Percentiles rank a stretch among this genome's conserved stretches.
These are phyloP conservation scores for Parelbella ahira DNA, from an alignment of 2,888 invertebrate species.

Conservation along the genomic window DNA sequence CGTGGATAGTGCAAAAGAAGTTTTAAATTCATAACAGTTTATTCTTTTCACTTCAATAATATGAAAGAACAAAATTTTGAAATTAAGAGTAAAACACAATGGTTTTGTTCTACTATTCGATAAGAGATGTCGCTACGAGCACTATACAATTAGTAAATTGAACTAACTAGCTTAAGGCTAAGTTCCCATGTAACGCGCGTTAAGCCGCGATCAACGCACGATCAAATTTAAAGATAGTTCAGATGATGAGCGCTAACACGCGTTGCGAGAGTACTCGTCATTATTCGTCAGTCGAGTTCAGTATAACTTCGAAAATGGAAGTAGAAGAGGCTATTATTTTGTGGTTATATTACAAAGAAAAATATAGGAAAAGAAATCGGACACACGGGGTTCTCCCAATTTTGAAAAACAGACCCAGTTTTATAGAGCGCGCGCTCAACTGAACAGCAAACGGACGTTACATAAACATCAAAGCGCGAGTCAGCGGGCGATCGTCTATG, in stretches of 20 bases:
- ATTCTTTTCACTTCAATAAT: too few relatives aligned
- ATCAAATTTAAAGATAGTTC: constrained; percentile 1
- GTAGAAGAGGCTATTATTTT: background rate
- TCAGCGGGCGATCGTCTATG: constrained; percentile 3
- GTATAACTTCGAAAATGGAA: constrained; percentile 1
- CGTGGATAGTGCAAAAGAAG: too few relatives aligned
- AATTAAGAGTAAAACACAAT: too few relatives aligned
- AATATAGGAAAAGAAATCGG: constrained; percentile 23
- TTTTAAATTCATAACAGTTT: too few relatives aligned
- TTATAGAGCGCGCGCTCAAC: constrained; percentile 1
- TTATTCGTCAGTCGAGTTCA: constrained; percentile 24
- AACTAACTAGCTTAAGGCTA: constrained; percentile 20
- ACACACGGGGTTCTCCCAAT: constrained; percentile 21
- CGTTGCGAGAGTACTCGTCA: constrained; percentile 4
- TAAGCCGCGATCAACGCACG: constrained; percentile 3
- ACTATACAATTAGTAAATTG: too few relatives aligned
- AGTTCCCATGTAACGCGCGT: constrained; percentile 4
- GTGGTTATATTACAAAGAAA: constrained; percentile 1
- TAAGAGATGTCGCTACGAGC: too few relatives aligned
- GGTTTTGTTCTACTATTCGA: too few relatives aligned
- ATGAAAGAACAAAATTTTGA: too few relatives aligned
- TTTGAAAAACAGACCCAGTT: constrained; percentile 24
- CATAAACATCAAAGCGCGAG: constrained; percentile 1
- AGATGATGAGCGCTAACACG: constrained; percentile 7
- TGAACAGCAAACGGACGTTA: constrained; percentile 2